Evolutionary conservation across 2,113 vertebrate species (phyloP).

Genomic region (Spea bombifrons): DNA sequence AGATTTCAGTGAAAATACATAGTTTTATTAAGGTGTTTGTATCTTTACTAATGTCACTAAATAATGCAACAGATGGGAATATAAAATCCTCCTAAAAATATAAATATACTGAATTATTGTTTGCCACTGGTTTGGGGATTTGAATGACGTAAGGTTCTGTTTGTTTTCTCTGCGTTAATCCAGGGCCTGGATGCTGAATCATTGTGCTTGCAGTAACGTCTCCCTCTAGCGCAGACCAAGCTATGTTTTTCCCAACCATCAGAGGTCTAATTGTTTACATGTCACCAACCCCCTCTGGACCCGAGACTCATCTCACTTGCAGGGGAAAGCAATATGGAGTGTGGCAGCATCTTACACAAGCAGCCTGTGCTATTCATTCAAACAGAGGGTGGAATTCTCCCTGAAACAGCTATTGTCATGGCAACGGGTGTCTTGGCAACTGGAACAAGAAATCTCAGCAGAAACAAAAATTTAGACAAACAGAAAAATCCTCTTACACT

Average conservation of each 20-base stretch:
- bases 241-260: background rate
- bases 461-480: constrained; percentile 28
- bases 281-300: constrained; percentile 23
- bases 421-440: constrained; percentile 44
- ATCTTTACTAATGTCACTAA: too few species aligned
- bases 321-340: constrained; percentile 9
- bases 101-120: too few species aligned
- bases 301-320: background rate
- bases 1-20: too few species aligned
- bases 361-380: background rate
- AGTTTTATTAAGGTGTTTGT: too few species aligned
- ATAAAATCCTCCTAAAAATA: too few species aligned
- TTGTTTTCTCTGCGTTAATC: background rate
- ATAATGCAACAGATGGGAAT: too few species aligned
- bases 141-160: background rate
- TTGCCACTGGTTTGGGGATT: too few species aligned
- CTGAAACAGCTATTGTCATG: constrained; percentile 34
- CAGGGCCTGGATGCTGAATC: background rate
- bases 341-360: constrained; percentile 2
- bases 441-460: constrained; percentile 22
- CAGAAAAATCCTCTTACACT: background rate
- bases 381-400: constrained; percentile 8
- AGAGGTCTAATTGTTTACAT: background rate
- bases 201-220: constrained; percentile 24
- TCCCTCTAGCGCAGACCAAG: constrained; percentile 31